A percentile compares a stretch with the other conserved stretches of the same genome.
Evolutionary conservation across 2,888 invertebrate species (phyloP).

Genomic region (Pteria penguin): DNA sequence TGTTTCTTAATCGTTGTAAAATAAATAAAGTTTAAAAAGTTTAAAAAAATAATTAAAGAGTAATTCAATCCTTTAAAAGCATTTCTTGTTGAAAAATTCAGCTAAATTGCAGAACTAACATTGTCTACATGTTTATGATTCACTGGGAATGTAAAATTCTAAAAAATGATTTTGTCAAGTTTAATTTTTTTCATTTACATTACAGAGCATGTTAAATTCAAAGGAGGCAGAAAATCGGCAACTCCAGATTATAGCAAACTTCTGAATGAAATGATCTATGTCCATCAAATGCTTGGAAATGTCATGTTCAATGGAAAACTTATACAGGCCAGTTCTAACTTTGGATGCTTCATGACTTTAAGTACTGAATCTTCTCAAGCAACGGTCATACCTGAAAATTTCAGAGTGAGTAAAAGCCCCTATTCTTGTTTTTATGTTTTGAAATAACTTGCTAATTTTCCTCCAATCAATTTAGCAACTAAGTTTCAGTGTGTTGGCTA

Average conservation of each 20-base stretch:
- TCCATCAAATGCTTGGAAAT: constrained; percentile 72
- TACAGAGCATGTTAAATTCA: constrained; percentile 60
- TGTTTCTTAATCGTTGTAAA: no score
- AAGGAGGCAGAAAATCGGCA: constrained; percentile 52
- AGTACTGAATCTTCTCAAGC: constrained; percentile 60
- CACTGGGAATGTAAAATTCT: background rate
- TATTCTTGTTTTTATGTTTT: no score
- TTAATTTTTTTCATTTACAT: background rate
- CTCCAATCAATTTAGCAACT: no score
- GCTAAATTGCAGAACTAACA: no score
- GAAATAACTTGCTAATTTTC: no score
- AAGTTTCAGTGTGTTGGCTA: no score
- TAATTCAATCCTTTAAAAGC: no score
- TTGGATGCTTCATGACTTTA: constrained; percentile 78
- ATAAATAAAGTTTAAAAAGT: no score
- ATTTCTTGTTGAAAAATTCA: no score
- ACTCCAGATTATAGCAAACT: constrained; percentile 73
- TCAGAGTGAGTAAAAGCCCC: constrained; percentile 64
- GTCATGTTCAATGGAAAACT: constrained; percentile 77
- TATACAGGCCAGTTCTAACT: constrained; percentile 74
- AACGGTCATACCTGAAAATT: constrained; percentile 73
- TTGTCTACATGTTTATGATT: background rate
- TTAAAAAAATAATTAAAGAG: no score
- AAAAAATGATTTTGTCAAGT: background rate
- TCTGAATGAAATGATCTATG: constrained; percentile 68